Evolutionary conservation across 2,888 invertebrate genomes (phyloP).

Genomic region (Dasypolia templi): DNA sequence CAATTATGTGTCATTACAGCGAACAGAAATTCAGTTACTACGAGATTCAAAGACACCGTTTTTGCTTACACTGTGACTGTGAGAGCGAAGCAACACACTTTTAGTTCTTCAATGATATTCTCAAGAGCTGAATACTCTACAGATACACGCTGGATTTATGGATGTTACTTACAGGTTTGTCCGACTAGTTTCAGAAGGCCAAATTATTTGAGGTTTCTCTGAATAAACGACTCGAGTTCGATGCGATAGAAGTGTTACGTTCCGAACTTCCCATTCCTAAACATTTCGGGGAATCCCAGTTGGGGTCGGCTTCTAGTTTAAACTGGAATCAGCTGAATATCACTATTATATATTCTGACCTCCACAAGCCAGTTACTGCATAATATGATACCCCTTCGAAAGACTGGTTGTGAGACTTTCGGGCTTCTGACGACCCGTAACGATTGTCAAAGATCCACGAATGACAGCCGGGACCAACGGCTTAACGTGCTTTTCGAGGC

Average conservation of each 20-base stretch:
- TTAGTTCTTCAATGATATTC: conserved; percentile 11
- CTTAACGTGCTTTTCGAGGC: no score
- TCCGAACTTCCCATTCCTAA: background rate
- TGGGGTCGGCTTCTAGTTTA: no score
- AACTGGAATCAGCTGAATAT: no score
- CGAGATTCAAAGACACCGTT: conserved; percentile 38
- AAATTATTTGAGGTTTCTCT: background rate
- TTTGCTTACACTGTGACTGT: conserved; percentile 11
- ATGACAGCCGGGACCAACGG: no score
- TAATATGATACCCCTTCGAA: no score
- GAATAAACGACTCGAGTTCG: background rate
- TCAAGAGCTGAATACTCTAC: background rate
- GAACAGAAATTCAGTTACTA: conserved; percentile 53
- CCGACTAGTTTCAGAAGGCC: background rate
- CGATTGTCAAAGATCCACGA: no score
- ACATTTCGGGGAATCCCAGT: background rate
- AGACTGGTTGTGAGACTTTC: no score
- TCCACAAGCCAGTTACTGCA: no score
- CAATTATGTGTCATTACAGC: conserved; percentile 53
- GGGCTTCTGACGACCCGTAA: no score
- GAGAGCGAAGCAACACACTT: conserved; percentile 3
- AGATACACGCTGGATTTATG: background rate
- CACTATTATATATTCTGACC: no score
- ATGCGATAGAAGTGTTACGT: background rate
- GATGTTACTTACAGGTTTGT: background rate